Percentiles rank a stretch among this genome's conserved stretches.
Conservation (phyloP, 23 tunicate species). For the Styela plicata region DNA sequence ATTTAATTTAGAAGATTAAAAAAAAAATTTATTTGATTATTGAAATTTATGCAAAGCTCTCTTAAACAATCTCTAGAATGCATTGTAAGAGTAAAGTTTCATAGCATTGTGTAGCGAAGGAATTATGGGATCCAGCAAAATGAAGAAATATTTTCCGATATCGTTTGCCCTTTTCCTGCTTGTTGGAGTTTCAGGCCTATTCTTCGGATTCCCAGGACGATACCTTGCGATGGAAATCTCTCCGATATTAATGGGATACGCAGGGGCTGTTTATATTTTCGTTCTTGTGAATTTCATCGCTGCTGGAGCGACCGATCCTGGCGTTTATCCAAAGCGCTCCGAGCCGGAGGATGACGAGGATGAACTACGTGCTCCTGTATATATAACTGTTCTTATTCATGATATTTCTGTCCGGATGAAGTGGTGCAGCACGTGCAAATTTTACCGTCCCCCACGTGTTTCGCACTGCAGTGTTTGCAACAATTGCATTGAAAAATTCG, state of each 20-base stretch:
- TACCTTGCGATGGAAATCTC: conserved; percentile 46
- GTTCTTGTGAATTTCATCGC: conserved; percentile 75
- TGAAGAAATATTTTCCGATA: conserved; percentile 60
- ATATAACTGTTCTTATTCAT: conserved; percentile 52
- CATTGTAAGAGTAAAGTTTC: too few relatives aligned
- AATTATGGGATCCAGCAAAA: conserved; percentile 41
- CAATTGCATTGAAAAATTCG: conserved; percentile 94
- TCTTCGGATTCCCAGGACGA: conserved; percentile 83
- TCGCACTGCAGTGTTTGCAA: conserved; percentile 98
- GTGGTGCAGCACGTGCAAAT: conserved; percentile 98
- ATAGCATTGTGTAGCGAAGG: too few relatives aligned
- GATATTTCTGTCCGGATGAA: conserved; percentile 91
- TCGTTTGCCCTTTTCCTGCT: conserved; percentile 42
- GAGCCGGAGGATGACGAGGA: conserved; percentile 96
- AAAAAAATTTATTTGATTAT: too few relatives aligned
- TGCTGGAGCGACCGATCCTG: conserved; percentile 88
- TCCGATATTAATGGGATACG: conserved; percentile 51
- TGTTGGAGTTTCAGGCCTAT: conserved; percentile 39
- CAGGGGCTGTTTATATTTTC: conserved; percentile 48
- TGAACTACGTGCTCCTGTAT: conserved; percentile 77
- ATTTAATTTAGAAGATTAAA: too few relatives aligned
- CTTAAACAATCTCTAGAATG: too few relatives aligned
- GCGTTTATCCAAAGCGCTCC: conserved; percentile 76
- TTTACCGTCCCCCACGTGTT: conserved; percentile 94
- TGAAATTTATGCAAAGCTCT: too few relatives aligned